Evolutionary conservation across 2,797 vertebrate species (phyloP).

Genomic region (Triplophysa yarkandensis): DNA sequence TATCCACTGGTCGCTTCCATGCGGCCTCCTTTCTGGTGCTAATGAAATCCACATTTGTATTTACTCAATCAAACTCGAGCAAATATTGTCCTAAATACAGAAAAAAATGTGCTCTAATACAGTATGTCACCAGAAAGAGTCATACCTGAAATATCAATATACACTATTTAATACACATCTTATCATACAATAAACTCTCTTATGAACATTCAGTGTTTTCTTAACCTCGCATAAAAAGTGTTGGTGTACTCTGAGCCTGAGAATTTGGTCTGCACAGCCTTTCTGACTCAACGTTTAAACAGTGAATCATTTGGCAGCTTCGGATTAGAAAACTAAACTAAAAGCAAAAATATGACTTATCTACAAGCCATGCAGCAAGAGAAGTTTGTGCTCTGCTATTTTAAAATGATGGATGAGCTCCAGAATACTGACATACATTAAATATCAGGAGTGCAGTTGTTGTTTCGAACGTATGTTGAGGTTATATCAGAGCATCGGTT

Average conservation of each 20-base stretch:
- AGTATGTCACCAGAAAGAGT: slow-evolving; percentile 22
- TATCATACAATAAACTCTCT: slow-evolving; percentile 52
- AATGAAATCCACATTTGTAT: slow-evolving; percentile 39
- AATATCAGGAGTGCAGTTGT: slow-evolving; percentile 39
- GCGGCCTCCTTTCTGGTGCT: slow-evolving; percentile 15
- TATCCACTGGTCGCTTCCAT: slow-evolving; percentile 32
- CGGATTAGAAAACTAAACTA: slow-evolving; percentile 9
- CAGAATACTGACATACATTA: slow-evolving; percentile 35
- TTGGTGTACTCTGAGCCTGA: slow-evolving; percentile 70
- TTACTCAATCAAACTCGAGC: slow-evolving; percentile 48
- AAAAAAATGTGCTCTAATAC: slow-evolving; percentile 47
- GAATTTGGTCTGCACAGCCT: slow-evolving; percentile 65
- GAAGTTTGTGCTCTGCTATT: slow-evolving; percentile 43
- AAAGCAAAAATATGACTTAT: slow-evolving; percentile 38
- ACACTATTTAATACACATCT: slow-evolving; percentile 57
- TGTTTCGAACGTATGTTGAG: slow-evolving; percentile 40
- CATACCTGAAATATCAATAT: slow-evolving; percentile 48
- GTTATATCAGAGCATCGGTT: slow-evolving; percentile 72
- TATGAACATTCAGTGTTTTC: slow-evolving; percentile 57
- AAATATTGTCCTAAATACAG: slow-evolving; percentile 45
- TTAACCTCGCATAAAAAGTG: slow-evolving; percentile 70
- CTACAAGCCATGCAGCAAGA: slow-evolving; percentile 58
- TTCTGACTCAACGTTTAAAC: slow-evolving; percentile 32
- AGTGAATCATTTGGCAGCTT: slow-evolving; percentile 36
- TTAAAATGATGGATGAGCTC: slow-evolving; percentile 29